These are phyloP conservation scores for Drosophila malerkotliana DNA, from an alignment of 1,140 invertebrate genomes.

Conservation along the genomic window DNA sequence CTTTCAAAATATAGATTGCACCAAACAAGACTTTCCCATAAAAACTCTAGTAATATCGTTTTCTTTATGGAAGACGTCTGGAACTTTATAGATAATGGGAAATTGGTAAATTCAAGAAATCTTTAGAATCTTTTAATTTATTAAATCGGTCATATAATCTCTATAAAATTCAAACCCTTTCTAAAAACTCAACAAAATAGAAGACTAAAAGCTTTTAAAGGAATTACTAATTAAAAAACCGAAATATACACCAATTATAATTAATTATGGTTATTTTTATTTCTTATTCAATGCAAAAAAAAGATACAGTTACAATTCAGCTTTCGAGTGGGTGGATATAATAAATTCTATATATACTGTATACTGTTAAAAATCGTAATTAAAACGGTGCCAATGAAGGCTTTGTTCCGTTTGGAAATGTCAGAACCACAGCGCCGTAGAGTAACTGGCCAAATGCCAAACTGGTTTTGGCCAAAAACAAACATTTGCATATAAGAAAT, in stretches of 20 bases:
- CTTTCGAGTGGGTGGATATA: constrained; percentile 18
- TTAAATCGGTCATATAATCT: background rate
- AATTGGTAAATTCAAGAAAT: background rate
- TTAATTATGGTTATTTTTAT: background rate
- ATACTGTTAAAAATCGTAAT: constrained; percentile 26
- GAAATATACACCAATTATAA: background rate
- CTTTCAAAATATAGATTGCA: constrained; percentile 31
- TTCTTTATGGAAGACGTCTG: background rate
- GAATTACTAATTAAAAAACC: background rate
- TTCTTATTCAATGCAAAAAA: background rate
- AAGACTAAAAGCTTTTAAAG: no score
- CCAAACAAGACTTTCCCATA: constrained; percentile 14
- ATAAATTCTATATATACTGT: constrained; percentile 13
- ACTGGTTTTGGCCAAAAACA: constrained; percentile 54
- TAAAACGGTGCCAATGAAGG: constrained; percentile 53
- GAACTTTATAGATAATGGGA: constrained; percentile 13
- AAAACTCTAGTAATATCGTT: constrained; percentile 19
- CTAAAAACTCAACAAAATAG: background rate
- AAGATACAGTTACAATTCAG: constrained; percentile 23
- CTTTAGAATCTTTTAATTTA: background rate
- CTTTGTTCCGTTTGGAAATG: constrained; percentile 53
- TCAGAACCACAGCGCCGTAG: constrained; percentile 35
- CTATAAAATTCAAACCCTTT: no score
- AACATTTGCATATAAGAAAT: constrained; percentile 58
- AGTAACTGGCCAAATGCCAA: constrained; percentile 50